Evolutionary conservation across 2,797 vertebrate species (phyloP).

Genomic region (Pangasius sanitwongsei): DNA sequence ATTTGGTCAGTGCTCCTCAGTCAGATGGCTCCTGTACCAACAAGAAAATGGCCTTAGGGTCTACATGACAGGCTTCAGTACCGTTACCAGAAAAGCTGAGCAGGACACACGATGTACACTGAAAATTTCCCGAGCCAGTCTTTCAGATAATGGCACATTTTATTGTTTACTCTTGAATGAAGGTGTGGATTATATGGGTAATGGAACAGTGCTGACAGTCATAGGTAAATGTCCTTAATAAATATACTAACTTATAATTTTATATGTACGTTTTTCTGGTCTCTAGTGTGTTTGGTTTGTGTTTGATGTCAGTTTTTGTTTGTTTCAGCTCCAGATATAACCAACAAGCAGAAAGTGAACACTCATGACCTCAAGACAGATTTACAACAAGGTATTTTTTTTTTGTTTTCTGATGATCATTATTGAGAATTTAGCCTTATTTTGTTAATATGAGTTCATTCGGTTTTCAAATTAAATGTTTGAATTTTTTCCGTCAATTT

Average conservation of each 20-base stretch:
- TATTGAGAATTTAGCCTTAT: neutral
- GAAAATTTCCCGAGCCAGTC: neutral
- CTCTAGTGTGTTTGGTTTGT: neutral
- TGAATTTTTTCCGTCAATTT: neutral
- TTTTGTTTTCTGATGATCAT: neutral
- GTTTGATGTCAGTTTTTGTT: neutral
- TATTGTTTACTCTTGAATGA: conserved; percentile 38
- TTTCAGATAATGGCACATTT: conserved; percentile 20
- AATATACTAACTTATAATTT: neutral
- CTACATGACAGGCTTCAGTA: conserved; percentile 1
- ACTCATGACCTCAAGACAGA: neutral
- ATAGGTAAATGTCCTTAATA: conserved; percentile 3
- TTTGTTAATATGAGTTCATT: neutral
- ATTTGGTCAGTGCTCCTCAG: conserved; percentile 21
- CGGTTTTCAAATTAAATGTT: neutral
- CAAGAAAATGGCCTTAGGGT: conserved; percentile 1
- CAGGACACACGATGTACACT: neutral
- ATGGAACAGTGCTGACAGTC: conserved; percentile 20
- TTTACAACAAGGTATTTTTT: conserved; percentile 1
- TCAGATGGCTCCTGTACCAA: conserved; percentile 23
- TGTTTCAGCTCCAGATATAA: neutral
- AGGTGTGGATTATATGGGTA: conserved; percentile 34
- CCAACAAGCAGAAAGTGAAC: neutral
- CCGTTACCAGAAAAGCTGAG: neutral
- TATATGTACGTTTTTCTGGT: neutral